These are phyloP conservation scores for Tupaia chinensis DNA, from an alignment of 2,113 vertebrate genomes.

Conservation along the genomic window DNA sequence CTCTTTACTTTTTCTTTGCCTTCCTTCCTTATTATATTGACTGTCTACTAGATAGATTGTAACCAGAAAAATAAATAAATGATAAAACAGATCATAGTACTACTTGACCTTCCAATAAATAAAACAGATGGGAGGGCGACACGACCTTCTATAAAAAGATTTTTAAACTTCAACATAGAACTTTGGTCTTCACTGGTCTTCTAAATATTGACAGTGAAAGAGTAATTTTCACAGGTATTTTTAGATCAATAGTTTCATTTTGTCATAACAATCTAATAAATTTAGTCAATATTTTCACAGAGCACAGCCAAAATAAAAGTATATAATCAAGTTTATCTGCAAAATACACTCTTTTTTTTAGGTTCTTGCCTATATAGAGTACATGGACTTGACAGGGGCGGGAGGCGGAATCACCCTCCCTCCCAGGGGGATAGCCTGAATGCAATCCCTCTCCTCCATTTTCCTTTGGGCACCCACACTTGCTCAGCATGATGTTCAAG, in stretches of 20 bases:
- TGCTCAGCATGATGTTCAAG: too few species aligned
- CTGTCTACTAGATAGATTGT: neutral
- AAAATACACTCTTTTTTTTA: neutral
- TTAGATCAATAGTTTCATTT: neutral
- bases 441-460: too few species aligned
- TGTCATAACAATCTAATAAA: constrained; percentile 16
- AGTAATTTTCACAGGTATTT: neutral
- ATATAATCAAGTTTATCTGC: neutral
- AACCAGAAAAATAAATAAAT: neutral
- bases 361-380: too few species aligned
- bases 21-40: neutral
- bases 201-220: neutral
- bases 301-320: neutral
- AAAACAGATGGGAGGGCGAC: neutral
- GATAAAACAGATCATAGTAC: neutral
- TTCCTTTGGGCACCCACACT: too few species aligned
- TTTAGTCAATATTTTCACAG: neutral
- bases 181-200: neutral
- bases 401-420: too few species aligned
- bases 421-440: too few species aligned
- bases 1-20: neutral
- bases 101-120: neutral
- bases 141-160: neutral
- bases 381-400: too few species aligned
- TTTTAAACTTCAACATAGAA: neutral